Percentiles rank a stretch among this genome's conserved stretches.
Conservation (phyloP, 2,888 invertebrate genomes). For the Sminthurinus aureus region DNA sequence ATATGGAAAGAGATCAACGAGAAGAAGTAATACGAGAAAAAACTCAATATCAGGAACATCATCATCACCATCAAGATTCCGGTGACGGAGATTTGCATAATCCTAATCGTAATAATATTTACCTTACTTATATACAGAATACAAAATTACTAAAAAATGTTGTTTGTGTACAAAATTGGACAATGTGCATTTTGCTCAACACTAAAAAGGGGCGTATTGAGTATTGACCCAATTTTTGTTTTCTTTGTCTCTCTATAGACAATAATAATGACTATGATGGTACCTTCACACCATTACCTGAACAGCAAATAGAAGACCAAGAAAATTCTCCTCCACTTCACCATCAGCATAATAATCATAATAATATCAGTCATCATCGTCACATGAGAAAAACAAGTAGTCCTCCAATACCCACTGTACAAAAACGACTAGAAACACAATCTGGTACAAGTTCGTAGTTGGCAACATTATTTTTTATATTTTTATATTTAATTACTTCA, state of each 20-base stretch:
- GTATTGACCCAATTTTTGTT: background rate
- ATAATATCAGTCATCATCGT: background rate
- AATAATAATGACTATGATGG: background rate
- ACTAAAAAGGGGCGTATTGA: background rate
- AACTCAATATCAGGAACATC: background rate
- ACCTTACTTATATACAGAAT: background rate
- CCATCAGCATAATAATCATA: background rate
- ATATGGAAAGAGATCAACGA: background rate
- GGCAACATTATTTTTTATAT: conserved; percentile 8
- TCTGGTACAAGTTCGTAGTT: conserved; percentile 10
- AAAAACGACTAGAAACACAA: conserved; percentile 30
- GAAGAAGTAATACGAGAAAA: conserved; percentile 12
- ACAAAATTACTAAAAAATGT: background rate
- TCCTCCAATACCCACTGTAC: conserved; percentile 16
- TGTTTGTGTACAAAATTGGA: no score
- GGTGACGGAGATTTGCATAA: background rate
- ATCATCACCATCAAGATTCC: background rate
- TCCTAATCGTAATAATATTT: background rate
- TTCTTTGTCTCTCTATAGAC: background rate
- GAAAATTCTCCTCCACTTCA: background rate
- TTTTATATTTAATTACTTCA: background rate
- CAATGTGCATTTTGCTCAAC: background rate
- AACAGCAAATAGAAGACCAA: background rate
- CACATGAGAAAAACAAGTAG: background rate
- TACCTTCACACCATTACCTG: background rate